Evolutionary conservation across 2,797 vertebrate species (phyloP).

Genomic region (Micrastur ruficollis): DNA sequence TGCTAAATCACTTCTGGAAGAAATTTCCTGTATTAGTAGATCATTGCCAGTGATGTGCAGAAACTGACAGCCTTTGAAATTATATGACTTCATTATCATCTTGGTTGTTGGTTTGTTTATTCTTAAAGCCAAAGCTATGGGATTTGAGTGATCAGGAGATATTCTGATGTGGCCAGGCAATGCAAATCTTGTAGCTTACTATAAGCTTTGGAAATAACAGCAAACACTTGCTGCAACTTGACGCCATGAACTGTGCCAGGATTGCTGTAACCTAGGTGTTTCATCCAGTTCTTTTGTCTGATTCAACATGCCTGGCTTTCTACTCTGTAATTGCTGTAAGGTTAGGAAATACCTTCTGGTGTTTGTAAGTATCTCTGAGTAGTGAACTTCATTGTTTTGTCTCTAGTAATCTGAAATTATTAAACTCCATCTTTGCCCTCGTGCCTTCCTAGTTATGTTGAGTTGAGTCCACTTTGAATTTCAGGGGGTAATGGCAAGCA

Average conservation of each 20-base stretch:
- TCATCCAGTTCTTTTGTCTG: not conserved
- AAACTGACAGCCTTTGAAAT: not conserved
- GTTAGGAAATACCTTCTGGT: not conserved
- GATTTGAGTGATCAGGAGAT: not conserved
- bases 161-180: not conserved
- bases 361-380: not conserved
- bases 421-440: not conserved
- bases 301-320: not conserved
- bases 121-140: not conserved
- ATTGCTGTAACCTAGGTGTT: not conserved
- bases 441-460: not conserved
- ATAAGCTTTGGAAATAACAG: not conserved
- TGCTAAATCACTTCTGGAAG: not conserved
- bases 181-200: not conserved
- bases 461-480: not conserved
- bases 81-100: not conserved
- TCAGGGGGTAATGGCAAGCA: not conserved
- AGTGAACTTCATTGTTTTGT: not conserved
- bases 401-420: not conserved
- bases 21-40: not conserved
- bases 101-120: not conserved
- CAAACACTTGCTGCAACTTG: not conserved
- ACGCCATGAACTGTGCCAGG: rapidly evolving
- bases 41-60: not conserved
- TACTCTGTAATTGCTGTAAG: not conserved